Conservation (phyloP, 2,113 vertebrate genomes). For the Triplophysa tibetana region DNA sequence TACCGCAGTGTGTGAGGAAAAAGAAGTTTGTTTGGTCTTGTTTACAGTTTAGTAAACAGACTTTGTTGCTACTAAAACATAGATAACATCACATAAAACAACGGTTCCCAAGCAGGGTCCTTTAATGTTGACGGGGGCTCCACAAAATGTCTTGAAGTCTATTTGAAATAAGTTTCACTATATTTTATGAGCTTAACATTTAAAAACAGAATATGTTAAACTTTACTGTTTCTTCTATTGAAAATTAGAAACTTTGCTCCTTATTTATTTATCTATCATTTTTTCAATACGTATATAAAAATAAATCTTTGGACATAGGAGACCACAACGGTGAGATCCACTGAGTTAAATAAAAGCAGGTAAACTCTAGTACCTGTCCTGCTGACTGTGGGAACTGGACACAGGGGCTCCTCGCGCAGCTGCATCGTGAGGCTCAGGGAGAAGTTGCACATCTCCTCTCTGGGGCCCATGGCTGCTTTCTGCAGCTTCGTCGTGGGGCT, state of each 20-base stretch:
- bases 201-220: no score
- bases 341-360: neutral
- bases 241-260: no score
- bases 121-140: no score
- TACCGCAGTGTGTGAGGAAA: slow-evolving; percentile 19
- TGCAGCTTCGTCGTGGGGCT: neutral
- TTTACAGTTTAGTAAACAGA: slow-evolving; percentile 40
- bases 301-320: no score
- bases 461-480: slow-evolving; percentile 26
- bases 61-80: slow-evolving; percentile 23
- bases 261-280: no score
- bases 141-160: no score
- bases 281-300: no score
- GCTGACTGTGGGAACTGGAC: slow-evolving; percentile 1
- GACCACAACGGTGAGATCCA: no score
- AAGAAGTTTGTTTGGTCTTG: slow-evolving; percentile 24
- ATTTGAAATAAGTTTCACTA: no score
- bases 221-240: no score
- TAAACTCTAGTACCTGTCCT: slow-evolving; percentile 21
- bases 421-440: neutral
- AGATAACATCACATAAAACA: neutral
- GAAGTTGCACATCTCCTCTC: neutral
- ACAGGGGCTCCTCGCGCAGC: neutral
- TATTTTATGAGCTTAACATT: no score
- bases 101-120: no score